Evolutionary conservation across 2,888 invertebrate genomes (phyloP), one percentile per base, ranked within the genome.

Genomic region (Cryptus armator): DNA sequence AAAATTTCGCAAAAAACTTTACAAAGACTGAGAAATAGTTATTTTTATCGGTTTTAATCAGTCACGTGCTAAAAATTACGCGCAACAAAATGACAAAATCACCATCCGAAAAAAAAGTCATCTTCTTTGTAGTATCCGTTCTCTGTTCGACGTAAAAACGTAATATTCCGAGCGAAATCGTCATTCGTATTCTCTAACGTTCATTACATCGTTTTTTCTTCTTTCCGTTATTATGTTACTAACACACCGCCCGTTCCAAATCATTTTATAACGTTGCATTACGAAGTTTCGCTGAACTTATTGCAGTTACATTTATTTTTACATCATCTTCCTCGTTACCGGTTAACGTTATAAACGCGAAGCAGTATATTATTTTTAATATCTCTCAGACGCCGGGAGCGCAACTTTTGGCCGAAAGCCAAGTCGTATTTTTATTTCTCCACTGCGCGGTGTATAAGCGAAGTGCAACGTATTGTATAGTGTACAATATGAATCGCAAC

Each of bases 391-490:
- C 46, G 59, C 12, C 37, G 48, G 32, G 12, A 19, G 43, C 43
- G 19, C 48, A 80, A 80, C 48, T 66, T 72, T 37, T 53, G 79
- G 79, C 72, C 46, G 19, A 44, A 16, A 16, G 53, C 71, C 79
- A 66, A 66, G 29, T 72, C n/a, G 16, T 66, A 80, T 80, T 80
- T 72, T 80, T 79, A 43, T 79, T 53, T 19, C 37, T 4, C n/a
- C 19, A 32, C 19, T 16, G n/a, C 32, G 16, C 14, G 9, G 24
- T 53, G 37, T 10, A 5, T 24, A 51, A 44, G 37, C 32, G 43
- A 14, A 44, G 19, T 16, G 53, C 9, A 37, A 14, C 59, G 43
- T 53, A 29, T 67, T 56, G 19, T 24, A 19, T 10, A n/a, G 68
- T 43, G 53, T 68, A 24, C 76, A 68, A 71, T 68, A 32, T 10